Base-by-base conservation (phyloP, 2,797 vertebrate genomes). In the Catostomus latipinnis region DNA sequence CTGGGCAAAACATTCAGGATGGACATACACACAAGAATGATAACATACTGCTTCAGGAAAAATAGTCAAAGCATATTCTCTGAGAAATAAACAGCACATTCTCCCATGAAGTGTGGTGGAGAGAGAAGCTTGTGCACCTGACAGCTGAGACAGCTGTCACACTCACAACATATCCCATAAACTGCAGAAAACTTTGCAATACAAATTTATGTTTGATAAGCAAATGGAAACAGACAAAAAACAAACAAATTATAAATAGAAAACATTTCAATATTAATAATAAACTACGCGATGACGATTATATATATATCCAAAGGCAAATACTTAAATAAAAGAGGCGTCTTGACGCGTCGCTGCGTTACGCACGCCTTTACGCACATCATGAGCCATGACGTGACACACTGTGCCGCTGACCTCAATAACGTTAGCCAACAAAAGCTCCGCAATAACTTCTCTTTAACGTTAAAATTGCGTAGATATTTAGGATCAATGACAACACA, bases 391-490 rank as follows among this genome's bases (percentile, higher is more conserved):
- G 56, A 66, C 72, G 67, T 71, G 66, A 80, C 76, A 76, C 34
- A 16, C 4, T 63, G 77, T 81, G 81, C 72, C 45, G 75, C 71
- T 87, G 82, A 87, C 87, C 84, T 72, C 82, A 71, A 84, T 86
- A 73, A 49, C 49, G 80, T 74, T 53, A 16, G 67, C 60, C 43
- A 50, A 56, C 73, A 62, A 68, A 74, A 77, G n/a, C 57, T 60
- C 45, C 22, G 53, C 57, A 16, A 16, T 63, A 18, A 14, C 58
- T n/a, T 11, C 10, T 22, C 14, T 50, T 34, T 10, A 14, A 11
- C 14, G 9, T 43, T 8, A 18, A 49, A 0, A 49, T 48, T 76
- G 0, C 18, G 52, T 10, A 8, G n/a, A 34, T 46, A 4, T n/a
- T 50, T 0, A 11, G 16, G 8, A n/a, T 54, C 1, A 76, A 57